Conservation (phyloP, 2,797 vertebrate genomes). For the Craterocephalus amniculus region DNA sequence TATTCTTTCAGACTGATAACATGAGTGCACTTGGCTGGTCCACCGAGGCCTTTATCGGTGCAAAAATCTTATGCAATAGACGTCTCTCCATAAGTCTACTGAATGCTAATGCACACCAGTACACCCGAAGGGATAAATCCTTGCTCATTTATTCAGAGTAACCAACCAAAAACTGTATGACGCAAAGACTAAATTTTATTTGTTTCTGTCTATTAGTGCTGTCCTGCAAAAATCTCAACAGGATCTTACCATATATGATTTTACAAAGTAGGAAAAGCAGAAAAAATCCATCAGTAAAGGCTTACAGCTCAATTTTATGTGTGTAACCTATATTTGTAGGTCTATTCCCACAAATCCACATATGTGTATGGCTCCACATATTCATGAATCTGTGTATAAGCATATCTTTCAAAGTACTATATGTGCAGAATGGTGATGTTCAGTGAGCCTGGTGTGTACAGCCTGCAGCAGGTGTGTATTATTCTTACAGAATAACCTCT, state of each 20-base stretch:
- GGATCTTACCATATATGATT: background rate
- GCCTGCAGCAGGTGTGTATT: constrained; percentile 63
- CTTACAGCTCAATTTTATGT: background rate
- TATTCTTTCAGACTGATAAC: constrained; percentile 10
- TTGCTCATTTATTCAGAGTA: background rate
- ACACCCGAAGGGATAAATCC: constrained; percentile 1
- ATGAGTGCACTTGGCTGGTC: constrained; percentile 26
- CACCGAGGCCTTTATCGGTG: constrained; percentile 4
- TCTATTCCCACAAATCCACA: constrained; percentile 14
- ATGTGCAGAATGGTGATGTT: constrained; percentile 45
- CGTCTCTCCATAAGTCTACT: constrained; percentile 10
- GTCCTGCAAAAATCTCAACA: constrained; percentile 6
- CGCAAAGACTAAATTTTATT: background rate
- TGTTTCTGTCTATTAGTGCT: constrained; percentile 3
- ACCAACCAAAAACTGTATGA: background rate
- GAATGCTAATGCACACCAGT: constrained; percentile 4
- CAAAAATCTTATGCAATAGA: constrained; percentile 23
- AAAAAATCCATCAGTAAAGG: background rate
- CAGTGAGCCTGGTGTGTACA: constrained; percentile 53
- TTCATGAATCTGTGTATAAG: constrained; percentile 7
- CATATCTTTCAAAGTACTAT: constrained; percentile 23
- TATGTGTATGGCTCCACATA: constrained; percentile 12
- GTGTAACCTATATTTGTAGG: background rate
- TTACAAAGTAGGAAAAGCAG: background rate
- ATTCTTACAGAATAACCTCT: constrained; percentile 37